Evolutionary conservation across 2,888 invertebrate genomes (phyloP), one percentile per base, ranked within the genome.

Genomic region (Leptinotarsa peninsularis): DNA sequence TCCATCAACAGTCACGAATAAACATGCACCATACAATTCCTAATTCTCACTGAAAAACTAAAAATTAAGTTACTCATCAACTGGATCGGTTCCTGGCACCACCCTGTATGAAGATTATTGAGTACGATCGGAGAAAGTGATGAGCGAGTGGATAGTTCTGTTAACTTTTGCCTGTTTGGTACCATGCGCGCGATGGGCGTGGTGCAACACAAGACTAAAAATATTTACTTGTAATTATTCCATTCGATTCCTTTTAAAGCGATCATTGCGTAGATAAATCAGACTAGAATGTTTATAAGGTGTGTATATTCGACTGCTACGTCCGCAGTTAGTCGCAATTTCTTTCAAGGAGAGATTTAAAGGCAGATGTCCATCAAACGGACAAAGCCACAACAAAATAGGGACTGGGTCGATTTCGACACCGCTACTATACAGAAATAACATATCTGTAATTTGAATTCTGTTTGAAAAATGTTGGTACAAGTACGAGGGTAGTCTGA

Each of bases 121-220:
- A 58, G 70, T 49, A 70, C 69, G 43, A 33, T 17, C 60, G 58
- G 70, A 70, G 70, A 70, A 70, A 70, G 70, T 70, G 70, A 70
- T 70, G 70, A 70, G 58, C 70, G 43, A 70, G 54, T 52, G 27
- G 27, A 63, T 63, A 43, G 63, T 43, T 63, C 63, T 63, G 63
- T 17, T 43, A 33, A 63, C 63, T 63, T 63, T 63, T 63, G 63
- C 63, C 43, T 33, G 63, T 63, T 63, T n/a, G 63, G 43, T 63
- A n/a, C n/a, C 63, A 43, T 63, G 63, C 33, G 43, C 43, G 43
- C n/a, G n/a, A 63, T 63, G 63, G 63, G 63, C 63, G 63, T 63
- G 63, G 63, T n/a, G 63, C 27, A 58, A 63, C 27, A 43, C 63
- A 33, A 7, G 63, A 69, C 69, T 54, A 69, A 56, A 69, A 69